phyloP scores from a whole-genome alignment of 2,113 vertebrate species.

The Himantopus leucocephalus region DNA sequence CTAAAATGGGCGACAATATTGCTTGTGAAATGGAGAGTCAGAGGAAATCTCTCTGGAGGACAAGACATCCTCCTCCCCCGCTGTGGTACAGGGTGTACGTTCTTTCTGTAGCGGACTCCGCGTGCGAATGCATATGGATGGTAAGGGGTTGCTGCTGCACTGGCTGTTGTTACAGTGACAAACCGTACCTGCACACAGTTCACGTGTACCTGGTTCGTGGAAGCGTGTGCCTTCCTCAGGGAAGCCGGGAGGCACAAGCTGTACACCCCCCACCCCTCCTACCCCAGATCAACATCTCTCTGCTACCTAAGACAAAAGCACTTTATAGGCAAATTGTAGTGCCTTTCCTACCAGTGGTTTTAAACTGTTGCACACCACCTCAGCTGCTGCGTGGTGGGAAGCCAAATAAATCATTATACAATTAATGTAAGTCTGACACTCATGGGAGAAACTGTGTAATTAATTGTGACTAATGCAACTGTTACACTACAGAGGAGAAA shows the following conservation, averaged over 20 bases:
- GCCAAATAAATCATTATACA: conserved; percentile 25
- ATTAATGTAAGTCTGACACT: background rate
- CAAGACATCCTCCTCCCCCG: accelerated
- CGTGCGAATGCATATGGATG: background rate
- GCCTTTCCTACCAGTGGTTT: background rate
- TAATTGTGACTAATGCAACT: conserved; percentile 34
- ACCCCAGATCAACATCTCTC: background rate
- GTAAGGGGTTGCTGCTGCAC: background rate
- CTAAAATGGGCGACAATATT: background rate
- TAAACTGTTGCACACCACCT: background rate
- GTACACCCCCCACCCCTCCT: accelerated
- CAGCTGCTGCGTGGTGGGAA: background rate
- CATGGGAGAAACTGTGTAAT: background rate
- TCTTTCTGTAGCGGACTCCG: background rate
- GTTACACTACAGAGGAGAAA: conserved; percentile 34
- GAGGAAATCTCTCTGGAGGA: background rate
- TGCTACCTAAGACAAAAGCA: background rate
- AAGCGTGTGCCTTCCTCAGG: background rate
- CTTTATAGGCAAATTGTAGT: background rate
- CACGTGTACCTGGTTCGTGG: accelerated
- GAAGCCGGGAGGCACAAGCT: background rate
- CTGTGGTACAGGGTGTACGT: background rate
- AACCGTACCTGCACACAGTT: background rate
- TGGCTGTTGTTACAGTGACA: background rate
- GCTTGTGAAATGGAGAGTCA: background rate